Base-by-base conservation (phyloP, 2,888 invertebrate genomes). In the Synergus itoensis region DNA sequence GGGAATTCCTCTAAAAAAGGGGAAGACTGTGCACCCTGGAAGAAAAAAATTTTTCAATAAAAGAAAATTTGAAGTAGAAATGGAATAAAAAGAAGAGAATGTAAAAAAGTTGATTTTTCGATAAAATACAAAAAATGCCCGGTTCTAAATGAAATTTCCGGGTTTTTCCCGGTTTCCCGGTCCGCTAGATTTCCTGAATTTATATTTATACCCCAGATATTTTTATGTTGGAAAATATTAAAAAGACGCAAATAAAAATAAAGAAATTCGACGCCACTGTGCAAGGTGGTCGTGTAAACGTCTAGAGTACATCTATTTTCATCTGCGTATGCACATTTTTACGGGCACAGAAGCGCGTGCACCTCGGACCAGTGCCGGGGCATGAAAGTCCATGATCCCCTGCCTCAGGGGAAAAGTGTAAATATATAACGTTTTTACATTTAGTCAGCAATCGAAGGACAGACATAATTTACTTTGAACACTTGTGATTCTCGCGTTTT, bases 401-500 rank as follows among this genome's bases (percentile, higher is more conserved):
- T 43, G 7, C 3, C 69, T 12, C 7, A 48, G 48, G 43, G 48
- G 28, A 36, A 45, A 28, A 73, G 28, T 28, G 14, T 45, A 43
- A 43, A 21, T 45, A 69, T 28, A 45, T 45, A 21, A 28, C 21
- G 18, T 69, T 69, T 45, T 45, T 48, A 48, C 45, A 45, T 14
- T 18, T 48, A 60, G 21, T 21, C 41, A 45, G 21, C 67, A 1
- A 69, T 69, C 45, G 45, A 48, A 69, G 69, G 69, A 48, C 69
- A 45, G 21, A 14, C 45, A 48, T 48, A 48, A 48, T 69, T 69
- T 69, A 69, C 45, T 45, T 45, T 14, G 16, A 21, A 69, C 69
- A 48, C 45, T 69, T 69, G 45, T 69, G 69, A 69, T 45, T 69
- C 69, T 69, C 21, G 69, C 28, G 14, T 69, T 69, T 69, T 41